Evolutionary conservation across 2,888 invertebrate genomes (phyloP).

Genomic region (Zhuqinia jingwanae): DNA sequence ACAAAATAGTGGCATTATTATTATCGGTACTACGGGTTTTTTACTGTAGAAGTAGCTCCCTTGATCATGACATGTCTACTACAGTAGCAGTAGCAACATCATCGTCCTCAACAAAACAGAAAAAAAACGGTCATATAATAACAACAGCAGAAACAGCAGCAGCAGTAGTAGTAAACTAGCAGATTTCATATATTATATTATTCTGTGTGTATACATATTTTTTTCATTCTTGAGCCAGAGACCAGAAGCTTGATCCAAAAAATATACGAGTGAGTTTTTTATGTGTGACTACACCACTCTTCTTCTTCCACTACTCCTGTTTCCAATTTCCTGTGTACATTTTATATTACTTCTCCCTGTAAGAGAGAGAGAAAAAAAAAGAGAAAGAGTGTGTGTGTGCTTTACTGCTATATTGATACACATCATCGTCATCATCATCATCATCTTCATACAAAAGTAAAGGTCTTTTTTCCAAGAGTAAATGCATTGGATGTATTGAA

Average conservation of each 20-base stretch:
- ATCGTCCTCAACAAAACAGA: background rate
- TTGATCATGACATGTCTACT: slow-evolving; percentile 8
- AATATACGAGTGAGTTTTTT: slow-evolving; percentile 31
- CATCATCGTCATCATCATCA: too few species aligned
- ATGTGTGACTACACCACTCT: slow-evolving; percentile 32
- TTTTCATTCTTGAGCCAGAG: slow-evolving; percentile 23
- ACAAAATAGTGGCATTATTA: slow-evolving; percentile 19
- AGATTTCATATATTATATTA: background rate
- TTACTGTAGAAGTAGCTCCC: background rate
- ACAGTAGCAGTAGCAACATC: too few species aligned
- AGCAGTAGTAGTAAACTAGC: too few species aligned
- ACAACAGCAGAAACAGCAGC: too few species aligned
- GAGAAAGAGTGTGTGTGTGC: background rate
- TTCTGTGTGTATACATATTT: background rate
- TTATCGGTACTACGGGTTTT: slow-evolving; percentile 3
- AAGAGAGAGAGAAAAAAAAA: too few species aligned
- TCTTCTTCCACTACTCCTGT: slow-evolving; percentile 51
- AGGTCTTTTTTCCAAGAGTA: background rate
- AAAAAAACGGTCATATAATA: too few species aligned
- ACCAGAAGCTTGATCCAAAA: background rate
- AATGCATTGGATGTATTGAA: slow-evolving; percentile 28
- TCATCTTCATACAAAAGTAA: background rate
- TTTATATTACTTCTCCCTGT: slow-evolving; percentile 38
- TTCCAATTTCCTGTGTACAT: slow-evolving; percentile 70
- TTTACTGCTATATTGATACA: background rate